Conservation (phyloP, 2,113 vertebrate species). For the Lamprologus lemairii region DNA sequence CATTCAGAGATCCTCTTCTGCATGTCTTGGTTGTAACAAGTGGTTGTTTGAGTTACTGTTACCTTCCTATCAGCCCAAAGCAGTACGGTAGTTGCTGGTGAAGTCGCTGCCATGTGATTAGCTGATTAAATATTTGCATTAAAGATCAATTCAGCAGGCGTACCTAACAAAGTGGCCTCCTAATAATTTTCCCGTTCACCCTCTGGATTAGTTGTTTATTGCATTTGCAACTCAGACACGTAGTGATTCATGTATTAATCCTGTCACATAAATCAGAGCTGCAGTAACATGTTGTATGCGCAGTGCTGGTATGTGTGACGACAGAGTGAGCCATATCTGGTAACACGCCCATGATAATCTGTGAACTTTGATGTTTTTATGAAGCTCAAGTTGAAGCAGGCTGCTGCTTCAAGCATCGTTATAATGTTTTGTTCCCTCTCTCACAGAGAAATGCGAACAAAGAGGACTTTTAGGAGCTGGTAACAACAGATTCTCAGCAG, state of each 20-base stretch:
- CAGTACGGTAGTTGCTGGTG: rapidly evolving
- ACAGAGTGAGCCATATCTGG: not conserved
- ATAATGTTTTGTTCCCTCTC: not conserved
- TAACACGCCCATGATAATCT: constrained; percentile 20
- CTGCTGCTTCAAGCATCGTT: not conserved
- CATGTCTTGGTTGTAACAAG: not conserved
- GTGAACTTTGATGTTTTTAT: constrained; percentile 4
- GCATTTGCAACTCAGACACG: not conserved
- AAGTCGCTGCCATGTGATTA: not conserved
- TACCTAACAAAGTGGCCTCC: not conserved
- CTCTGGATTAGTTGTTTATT: not conserved
- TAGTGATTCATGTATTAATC: not conserved
- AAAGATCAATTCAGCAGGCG: not conserved
- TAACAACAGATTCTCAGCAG: not conserved
- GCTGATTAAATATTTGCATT: not conserved
- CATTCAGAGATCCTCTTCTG: not conserved
- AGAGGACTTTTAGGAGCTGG: not conserved
- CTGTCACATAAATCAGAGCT: not conserved
- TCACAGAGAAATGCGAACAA: not conserved
- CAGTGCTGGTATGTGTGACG: not conserved
- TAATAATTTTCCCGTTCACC: not conserved
- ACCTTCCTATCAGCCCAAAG: not conserved
- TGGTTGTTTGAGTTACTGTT: not conserved
- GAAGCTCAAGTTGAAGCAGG: not conserved
- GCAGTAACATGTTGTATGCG: not conserved